Evolutionary conservation across 2,797 vertebrate species (phyloP).

Genomic region (Sarcophilus harrisii): DNA sequence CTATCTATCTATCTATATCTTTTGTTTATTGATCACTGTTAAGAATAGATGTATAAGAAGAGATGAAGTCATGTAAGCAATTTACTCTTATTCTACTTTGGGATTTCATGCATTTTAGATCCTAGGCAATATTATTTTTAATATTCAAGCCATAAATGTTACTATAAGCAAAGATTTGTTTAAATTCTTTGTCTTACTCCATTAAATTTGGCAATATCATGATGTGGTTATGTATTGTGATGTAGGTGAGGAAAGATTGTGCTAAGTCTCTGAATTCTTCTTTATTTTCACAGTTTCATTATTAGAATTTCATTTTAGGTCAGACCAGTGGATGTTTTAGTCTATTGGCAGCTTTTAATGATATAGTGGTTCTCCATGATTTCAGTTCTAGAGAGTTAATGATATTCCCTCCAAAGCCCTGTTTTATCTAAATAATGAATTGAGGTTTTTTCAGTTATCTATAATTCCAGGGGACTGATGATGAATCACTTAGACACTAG

Average conservation of each 20-base stretch:
- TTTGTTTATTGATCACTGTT: not conserved
- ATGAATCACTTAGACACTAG: not conserved
- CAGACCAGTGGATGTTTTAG: not conserved
- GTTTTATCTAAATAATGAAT: not conserved
- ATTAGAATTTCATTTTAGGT: not conserved
- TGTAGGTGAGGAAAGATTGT: not conserved
- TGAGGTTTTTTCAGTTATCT: not conserved
- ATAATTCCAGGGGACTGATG: not conserved
- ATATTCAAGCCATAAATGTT: constrained; percentile 26
- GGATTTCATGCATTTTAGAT: not conserved
- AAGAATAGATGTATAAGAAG: constrained; percentile 1
- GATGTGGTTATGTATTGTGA: not conserved
- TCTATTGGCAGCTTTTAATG: not conserved
- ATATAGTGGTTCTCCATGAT: not conserved
- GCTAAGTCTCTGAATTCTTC: not conserved
- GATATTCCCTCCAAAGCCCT: not conserved
- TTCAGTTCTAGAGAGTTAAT: not conserved
- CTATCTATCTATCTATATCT: not conserved
- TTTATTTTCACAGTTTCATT: not conserved
- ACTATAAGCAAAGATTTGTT: not conserved
- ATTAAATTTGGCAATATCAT: not conserved
- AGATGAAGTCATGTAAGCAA: not conserved
- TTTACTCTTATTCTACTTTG: not conserved
- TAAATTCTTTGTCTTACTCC: not conserved
- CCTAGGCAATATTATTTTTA: constrained; percentile 10